Evolutionary conservation across 2,113 vertebrate genomes (phyloP).

Genomic region (Triplophysa tibetana): DNA sequence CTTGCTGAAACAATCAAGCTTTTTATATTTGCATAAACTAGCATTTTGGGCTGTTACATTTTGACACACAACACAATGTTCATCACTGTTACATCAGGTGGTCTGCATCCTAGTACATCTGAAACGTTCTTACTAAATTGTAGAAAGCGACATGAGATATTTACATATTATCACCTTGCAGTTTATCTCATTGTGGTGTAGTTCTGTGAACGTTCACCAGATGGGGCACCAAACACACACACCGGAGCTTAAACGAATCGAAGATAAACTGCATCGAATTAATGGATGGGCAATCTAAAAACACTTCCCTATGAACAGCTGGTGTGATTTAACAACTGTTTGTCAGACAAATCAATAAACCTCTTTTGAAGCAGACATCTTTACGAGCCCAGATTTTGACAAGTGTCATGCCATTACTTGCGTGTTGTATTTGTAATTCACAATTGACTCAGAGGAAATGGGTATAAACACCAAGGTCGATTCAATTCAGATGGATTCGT

Average conservation of each 20-base stretch:
- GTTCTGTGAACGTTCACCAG: conserved; percentile 22
- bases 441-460: background rate
- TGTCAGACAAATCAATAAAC: conserved; percentile 1
- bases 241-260: background rate
- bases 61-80: no score
- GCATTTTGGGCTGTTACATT: no score
- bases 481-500: background rate
- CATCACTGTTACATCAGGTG: no score
- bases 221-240: background rate
- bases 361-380: background rate
- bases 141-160: no score
- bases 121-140: no score
- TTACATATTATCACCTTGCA: background rate
- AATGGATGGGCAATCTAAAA: background rate
- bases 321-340: background rate
- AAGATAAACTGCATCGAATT: background rate
- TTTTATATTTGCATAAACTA: no score
- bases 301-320: background rate
- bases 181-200: background rate
- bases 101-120: no score
- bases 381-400: background rate
- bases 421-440: background rate
- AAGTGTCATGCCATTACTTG: background rate
- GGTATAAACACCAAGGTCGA: background rate
- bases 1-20: no score